Percentiles rank a stretch among this genome's conserved stretches.
phyloP scores from a whole-genome alignment of 2,888 invertebrate species.

The Glaucopsyche alexis region DNA sequence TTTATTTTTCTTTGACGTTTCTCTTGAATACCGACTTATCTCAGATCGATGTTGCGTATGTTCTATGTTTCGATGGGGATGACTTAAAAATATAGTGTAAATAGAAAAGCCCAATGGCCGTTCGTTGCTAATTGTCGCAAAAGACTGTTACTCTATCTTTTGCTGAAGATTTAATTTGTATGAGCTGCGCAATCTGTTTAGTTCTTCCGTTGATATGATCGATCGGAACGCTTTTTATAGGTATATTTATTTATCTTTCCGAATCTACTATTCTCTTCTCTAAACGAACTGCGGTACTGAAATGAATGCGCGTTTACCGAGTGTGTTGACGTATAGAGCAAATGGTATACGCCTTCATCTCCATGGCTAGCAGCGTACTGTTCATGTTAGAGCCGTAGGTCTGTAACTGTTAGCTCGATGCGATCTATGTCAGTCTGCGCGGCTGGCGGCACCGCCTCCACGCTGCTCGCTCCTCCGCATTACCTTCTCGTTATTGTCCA shows the following conservation, averaged over 20 bases:
- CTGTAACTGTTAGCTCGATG: slow-evolving; percentile 73
- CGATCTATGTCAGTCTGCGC: slow-evolving; percentile 67
- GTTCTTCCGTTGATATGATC: slow-evolving; percentile 74
- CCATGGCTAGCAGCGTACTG: slow-evolving; percentile 76
- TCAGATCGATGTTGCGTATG: slow-evolving; percentile 79
- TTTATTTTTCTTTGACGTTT: slow-evolving; percentile 80
- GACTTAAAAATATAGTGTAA: slow-evolving; percentile 75
- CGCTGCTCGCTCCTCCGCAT: slow-evolving; percentile 63
- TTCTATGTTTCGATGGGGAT: slow-evolving; percentile 80
- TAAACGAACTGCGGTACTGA: slow-evolving; percentile 73
- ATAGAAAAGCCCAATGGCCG: slow-evolving; percentile 79
- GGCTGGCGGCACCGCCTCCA: slow-evolving; percentile 54
- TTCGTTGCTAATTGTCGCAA: slow-evolving; percentile 80
- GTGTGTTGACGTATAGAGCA: slow-evolving; percentile 71
- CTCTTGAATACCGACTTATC: slow-evolving; percentile 79
- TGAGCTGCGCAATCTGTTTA: slow-evolving; percentile 80
- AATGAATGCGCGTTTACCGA: slow-evolving; percentile 76
- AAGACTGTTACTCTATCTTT: slow-evolving; percentile 78
- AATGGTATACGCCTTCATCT: slow-evolving; percentile 75
- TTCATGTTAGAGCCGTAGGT: slow-evolving; percentile 74
- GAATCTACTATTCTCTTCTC: slow-evolving; percentile 73
- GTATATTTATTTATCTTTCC: slow-evolving; percentile 79
- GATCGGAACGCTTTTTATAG: slow-evolving; percentile 78
- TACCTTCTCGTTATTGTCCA: slow-evolving; percentile 67
- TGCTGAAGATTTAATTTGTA: slow-evolving; percentile 79